These are phyloP conservation scores for Heliconius nattereri DNA, from an alignment of 1,140 invertebrate species.

Conservation along the genomic window DNA sequence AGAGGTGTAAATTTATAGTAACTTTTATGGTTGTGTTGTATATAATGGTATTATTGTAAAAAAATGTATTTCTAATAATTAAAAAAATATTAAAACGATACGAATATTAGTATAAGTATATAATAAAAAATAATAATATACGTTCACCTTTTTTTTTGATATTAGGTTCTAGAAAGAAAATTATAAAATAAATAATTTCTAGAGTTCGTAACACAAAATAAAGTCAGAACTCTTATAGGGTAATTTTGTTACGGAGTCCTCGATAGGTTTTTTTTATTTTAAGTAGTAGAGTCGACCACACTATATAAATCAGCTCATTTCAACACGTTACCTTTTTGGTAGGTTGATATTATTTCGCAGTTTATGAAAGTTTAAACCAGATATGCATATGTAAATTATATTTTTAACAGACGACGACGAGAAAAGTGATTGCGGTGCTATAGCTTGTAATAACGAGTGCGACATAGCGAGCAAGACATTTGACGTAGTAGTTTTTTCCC, in stretches of 20 bases:
- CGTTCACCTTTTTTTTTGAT: too few species aligned
- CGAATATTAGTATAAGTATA: too few species aligned
- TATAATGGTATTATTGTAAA: not conserved
- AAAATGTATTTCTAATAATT: not conserved
- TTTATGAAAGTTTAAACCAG: not conserved
- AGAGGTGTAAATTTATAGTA: not conserved
- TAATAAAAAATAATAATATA: too few species aligned
- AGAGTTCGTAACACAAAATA: too few species aligned
- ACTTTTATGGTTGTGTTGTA: not conserved
- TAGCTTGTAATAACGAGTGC: not conserved
- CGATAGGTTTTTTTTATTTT: too few species aligned
- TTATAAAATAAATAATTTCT: too few species aligned
- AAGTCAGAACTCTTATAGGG: too few species aligned
- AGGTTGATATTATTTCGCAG: not conserved
- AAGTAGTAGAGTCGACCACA: not conserved
- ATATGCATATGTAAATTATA: conserved; percentile 6
- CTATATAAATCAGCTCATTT: not conserved
- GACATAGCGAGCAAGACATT: conserved; percentile 9
- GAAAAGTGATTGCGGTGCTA: not conserved
- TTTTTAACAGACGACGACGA: conserved; percentile 6
- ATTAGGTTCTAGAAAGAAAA: too few species aligned
- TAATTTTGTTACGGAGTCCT: too few species aligned
- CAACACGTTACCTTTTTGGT: not conserved
- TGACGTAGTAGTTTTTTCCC: conserved; percentile 15
- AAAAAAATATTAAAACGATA: too few species aligned